Base-by-base conservation (phyloP, 2,797 vertebrate genomes). In the Rhadinocentrus ornatus region DNA sequence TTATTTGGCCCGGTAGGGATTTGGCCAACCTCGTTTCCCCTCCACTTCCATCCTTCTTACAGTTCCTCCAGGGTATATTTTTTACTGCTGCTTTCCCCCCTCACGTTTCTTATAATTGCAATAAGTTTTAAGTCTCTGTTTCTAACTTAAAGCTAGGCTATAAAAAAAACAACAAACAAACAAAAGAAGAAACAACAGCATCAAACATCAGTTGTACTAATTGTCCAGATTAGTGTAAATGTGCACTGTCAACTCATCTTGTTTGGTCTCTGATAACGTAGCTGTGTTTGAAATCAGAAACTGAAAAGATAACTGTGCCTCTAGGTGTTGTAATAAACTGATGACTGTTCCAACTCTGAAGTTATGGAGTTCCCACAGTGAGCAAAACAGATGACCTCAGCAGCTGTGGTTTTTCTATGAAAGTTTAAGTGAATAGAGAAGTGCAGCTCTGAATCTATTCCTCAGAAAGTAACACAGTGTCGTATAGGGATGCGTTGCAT, bases 271-370 rank as follows among this genome's bases (percentile, higher is more conserved):
- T 67, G 78, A 89, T 81, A 88, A 82, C 48, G 35, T 66, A 32
- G 75, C 72, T 64, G 56, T 66, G 73, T 80, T 84, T 86, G 71
- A 89, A 88, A 88, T 88, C 84, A 78, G 53, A 80, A 69, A 80
- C 85, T 83, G 83, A 87, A 86, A 90, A 90, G 83, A 92, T 90
- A 91, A 91, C 73, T 86, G 75, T 69, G 79, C 89, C 89, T 91
- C 62, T 57, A 88, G 89, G 90, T 88, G 83, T 86, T 90, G 77
- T 85, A 85, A 87, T 85, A 86, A 89, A 89, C 79, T 86, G 88
- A 91, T 90, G 89, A 89, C 86, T 87, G 75, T 76, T 90, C 67
- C 71, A 85, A 85, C 80, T 86, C 85, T 84, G 84, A 90, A 80
- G 82, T 85, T 71, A 32, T 73, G 80, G 83, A 80, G 69, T 52